phyloP scores from a whole-genome alignment of 2,113 vertebrate species.

The Phasianus colchicus region DNA sequence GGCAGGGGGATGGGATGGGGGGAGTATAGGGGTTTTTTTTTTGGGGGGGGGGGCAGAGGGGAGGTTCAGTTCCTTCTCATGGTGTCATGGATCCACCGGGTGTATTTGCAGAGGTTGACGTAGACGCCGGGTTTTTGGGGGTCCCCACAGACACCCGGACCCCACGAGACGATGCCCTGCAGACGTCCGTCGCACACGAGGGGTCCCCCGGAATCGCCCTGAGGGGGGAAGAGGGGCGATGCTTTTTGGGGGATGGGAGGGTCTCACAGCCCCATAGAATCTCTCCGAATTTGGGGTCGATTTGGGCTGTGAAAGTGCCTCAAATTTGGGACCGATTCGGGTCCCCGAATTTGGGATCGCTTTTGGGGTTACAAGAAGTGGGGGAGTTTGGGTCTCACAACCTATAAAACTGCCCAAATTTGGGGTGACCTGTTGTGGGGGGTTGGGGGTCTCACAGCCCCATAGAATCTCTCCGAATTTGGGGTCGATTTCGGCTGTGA shows the following conservation, averaged over 20 bases:
- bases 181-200: neutral
- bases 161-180: neutral
- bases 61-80: neutral
- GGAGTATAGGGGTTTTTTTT: too few relatives aligned
- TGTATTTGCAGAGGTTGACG: neutral
- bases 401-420: too few relatives aligned
- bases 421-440: too few relatives aligned
- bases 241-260: too few relatives aligned
- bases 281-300: rapidly evolving
- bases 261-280: neutral
- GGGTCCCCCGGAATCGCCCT: conserved; percentile 24
- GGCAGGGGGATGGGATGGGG: rapidly evolving
- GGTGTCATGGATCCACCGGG: neutral
- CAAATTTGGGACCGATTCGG: too few relatives aligned
- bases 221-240: rapidly evolving
- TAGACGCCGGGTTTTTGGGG: neutral
- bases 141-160: neutral
- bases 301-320: neutral
- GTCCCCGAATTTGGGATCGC: too few relatives aligned
- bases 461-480: too few relatives aligned
- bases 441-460: too few relatives aligned
- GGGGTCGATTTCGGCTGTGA: too few relatives aligned
- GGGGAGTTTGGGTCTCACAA: too few relatives aligned
- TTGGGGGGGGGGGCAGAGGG: too few relatives aligned
- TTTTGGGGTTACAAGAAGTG: too few relatives aligned